Evolutionary conservation across 2,888 invertebrate genomes (phyloP).

Genomic region (Acanthosepion esculentum): DNA sequence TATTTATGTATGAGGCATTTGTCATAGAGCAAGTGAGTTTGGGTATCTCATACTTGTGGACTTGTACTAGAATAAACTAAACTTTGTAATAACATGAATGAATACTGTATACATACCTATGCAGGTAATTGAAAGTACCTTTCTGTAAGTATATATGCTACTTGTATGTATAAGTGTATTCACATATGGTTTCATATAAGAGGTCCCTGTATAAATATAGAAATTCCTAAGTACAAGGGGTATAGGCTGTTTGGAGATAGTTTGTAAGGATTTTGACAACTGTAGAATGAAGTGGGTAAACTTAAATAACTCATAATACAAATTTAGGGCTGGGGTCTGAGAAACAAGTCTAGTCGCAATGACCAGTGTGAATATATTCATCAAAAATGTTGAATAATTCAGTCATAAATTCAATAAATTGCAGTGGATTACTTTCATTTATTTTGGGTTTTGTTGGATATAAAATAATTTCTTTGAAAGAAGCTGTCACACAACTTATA

Average conservation of each 20-base stretch:
- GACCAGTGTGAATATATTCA: conserved; percentile 33
- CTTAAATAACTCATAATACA: not conserved
- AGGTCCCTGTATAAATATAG: not conserved
- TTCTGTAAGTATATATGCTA: not conserved
- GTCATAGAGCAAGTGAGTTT: too few relatives aligned
- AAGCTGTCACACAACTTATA: conserved; percentile 18
- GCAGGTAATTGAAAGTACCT: too few relatives aligned
- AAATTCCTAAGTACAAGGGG: not conserved
- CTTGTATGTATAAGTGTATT: not conserved
- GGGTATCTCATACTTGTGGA: not conserved
- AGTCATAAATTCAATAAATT: conserved; percentile 14
- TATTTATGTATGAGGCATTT: too few relatives aligned
- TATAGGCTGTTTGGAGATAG: not conserved
- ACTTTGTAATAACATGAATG: not conserved
- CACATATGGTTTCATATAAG: not conserved
- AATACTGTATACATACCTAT: not conserved
- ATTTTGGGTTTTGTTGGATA: conserved; percentile 33
- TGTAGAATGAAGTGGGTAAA: not conserved
- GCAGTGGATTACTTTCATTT: conserved; percentile 33
- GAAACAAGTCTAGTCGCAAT: not conserved
- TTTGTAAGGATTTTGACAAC: not conserved
- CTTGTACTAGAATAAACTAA: not conserved
- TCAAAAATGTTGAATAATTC: conserved; percentile 33
- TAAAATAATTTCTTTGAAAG: conserved; percentile 33
- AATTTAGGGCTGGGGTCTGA: not conserved